Conservation (phyloP, 2,797 vertebrate species). For the Tapera naevia region DNA sequence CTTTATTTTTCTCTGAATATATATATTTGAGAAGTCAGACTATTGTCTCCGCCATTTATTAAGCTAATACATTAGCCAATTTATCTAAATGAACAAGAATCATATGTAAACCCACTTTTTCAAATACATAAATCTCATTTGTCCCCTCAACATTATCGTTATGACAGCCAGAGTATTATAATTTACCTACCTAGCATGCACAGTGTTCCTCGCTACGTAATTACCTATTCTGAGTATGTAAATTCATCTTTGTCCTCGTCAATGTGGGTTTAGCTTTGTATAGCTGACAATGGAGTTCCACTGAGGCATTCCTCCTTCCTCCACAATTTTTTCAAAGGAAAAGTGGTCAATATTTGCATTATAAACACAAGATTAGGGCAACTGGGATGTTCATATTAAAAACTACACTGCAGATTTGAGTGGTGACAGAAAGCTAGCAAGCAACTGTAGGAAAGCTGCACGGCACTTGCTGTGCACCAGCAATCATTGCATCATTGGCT, state of each 20-base stretch:
- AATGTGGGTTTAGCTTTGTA: background rate
- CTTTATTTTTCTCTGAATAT: slow-evolving; percentile 4
- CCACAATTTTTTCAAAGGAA: background rate
- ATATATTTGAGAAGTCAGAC: background rate
- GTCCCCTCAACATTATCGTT: background rate
- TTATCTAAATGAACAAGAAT: background rate
- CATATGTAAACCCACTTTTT: background rate
- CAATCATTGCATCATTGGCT: background rate
- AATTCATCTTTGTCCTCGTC: background rate
- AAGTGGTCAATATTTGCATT: slow-evolving; percentile 30
- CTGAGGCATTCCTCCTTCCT: background rate
- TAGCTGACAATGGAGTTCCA: background rate
- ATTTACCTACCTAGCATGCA: background rate
- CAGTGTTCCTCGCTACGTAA: background rate
- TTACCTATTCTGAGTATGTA: background rate
- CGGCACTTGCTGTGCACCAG: background rate
- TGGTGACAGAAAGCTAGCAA: background rate
- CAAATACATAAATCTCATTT: background rate
- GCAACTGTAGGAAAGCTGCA: background rate
- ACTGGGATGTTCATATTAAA: background rate
- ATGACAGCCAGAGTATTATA: background rate
- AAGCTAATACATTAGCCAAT: background rate
- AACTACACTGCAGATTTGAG: background rate
- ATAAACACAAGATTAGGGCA: background rate
- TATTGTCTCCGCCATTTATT: background rate